A percentile compares a stretch with the other conserved stretches of the same genome.
Evolutionary conservation across 2,888 invertebrate species (phyloP).

Genomic region (Steinernema hermaphroditum): DNA sequence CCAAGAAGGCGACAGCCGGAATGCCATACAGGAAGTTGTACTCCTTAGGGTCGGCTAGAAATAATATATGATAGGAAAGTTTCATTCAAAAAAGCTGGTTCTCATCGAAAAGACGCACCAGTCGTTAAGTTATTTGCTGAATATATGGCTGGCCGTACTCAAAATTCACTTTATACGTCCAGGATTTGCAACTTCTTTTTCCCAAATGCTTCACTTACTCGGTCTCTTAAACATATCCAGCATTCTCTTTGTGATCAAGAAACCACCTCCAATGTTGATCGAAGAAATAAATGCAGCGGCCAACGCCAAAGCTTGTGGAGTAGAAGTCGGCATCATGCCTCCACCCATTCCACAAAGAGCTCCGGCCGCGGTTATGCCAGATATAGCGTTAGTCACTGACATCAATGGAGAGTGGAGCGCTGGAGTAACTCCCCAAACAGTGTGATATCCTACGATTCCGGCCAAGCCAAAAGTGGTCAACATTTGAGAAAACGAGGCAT

Average conservation of each 20-base stretch:
- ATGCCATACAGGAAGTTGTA: slow-evolving; percentile 80
- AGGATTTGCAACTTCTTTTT: no score
- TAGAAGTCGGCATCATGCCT: slow-evolving; percentile 69
- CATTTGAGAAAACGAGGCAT: slow-evolving; percentile 83
- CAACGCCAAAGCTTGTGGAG: slow-evolving; percentile 79
- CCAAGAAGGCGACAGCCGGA: slow-evolving; percentile 71
- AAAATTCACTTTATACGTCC: no score
- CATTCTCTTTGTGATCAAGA: slow-evolving; percentile 86
- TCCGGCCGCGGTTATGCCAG: slow-evolving; percentile 86
- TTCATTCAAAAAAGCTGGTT: no score
- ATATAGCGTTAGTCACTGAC: slow-evolving; percentile 89
- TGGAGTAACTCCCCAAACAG: slow-evolving; percentile 88
- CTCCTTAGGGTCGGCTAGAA: slow-evolving; percentile 78
- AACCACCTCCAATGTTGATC: slow-evolving; percentile 87
- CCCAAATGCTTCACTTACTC: no score
- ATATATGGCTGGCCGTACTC: no score
- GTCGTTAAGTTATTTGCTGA: no score
- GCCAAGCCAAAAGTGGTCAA: slow-evolving; percentile 81
- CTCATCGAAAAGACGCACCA: no score
- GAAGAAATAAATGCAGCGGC: slow-evolving; percentile 82
- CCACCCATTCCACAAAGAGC: slow-evolving; percentile 85
- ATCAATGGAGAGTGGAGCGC: slow-evolving; percentile 87
- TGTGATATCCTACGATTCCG: slow-evolving; percentile 82
- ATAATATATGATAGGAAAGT: no score
- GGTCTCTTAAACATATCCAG: slow-evolving; percentile 82